Evolutionary conservation across 1,140 invertebrate genomes (phyloP).

Genomic region (Pseudomyrmex flavicornis): DNA sequence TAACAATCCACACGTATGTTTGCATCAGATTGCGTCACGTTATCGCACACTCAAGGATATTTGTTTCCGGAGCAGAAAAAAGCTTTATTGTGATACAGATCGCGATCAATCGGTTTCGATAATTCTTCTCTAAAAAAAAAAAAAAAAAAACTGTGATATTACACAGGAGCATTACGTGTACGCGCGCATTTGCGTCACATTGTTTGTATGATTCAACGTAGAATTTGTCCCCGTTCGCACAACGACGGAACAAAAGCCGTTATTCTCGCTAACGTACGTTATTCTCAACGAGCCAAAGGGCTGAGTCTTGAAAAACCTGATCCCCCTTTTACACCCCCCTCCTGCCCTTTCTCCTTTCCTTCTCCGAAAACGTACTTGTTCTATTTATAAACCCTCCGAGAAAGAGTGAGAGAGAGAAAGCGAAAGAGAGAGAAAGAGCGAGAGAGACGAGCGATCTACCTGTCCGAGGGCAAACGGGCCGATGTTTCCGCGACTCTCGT

Average conservation of each 20-base stretch:
- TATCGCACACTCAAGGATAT: neutral
- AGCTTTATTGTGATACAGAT: neutral
- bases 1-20: neutral
- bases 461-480: neutral
- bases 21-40: neutral
- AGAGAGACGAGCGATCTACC: neutral
- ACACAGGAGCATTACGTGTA: no score
- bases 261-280: no score
- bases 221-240: no score
- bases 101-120: neutral
- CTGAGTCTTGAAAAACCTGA: no score
- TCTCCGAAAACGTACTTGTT: neutral
- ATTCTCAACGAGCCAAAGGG: no score
- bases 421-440: no score
- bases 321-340: no score
- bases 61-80: neutral
- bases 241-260: no score
- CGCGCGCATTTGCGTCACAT: no score
- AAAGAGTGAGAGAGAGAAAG: no score
- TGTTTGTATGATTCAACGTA: no score
- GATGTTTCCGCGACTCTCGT: constrained; percentile 20
- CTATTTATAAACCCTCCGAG: neutral
- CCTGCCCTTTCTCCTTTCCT: neutral
- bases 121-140: neutral
- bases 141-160: no score